phyloP scores from a whole-genome alignment of 2,797 vertebrate genomes.

The Anniella stebbinsi region DNA sequence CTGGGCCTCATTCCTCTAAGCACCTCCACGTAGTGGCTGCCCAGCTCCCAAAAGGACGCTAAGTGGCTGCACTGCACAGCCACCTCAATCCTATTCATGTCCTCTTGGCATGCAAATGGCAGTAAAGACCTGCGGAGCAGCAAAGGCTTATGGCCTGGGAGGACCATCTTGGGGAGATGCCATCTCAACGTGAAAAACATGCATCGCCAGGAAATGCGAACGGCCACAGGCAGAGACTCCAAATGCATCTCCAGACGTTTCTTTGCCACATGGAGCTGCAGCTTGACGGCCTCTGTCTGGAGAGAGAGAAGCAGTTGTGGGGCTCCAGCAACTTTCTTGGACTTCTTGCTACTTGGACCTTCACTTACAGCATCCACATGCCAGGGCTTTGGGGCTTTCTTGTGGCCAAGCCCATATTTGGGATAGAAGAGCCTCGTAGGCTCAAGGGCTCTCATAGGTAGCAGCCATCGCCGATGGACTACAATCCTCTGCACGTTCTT shows the following conservation, averaged over 20 bases:
- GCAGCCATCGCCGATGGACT: constrained; percentile 65
- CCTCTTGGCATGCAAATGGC: not conserved
- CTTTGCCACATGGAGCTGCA: no score
- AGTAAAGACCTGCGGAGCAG: not conserved
- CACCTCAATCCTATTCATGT: not conserved
- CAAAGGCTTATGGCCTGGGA: not conserved
- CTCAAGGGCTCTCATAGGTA: constrained; percentile 48
- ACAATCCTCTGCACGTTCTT: constrained; percentile 58
- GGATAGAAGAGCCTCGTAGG: no score
- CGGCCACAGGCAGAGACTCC: not conserved
- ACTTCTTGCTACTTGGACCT: not conserved
- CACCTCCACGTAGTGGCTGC: not conserved
- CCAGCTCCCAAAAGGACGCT: not conserved
- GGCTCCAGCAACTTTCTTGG: no score
- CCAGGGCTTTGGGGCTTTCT: not conserved
- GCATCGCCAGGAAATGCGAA: not conserved
- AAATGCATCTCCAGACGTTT: no score
- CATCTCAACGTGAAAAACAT: no score
- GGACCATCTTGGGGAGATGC: not conserved
- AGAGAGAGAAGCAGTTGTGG: not conserved
- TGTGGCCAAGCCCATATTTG: not conserved
- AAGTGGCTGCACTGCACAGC: not conserved
- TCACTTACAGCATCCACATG: accelerated
- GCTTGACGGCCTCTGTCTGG: no score
- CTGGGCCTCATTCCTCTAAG: not conserved